These are phyloP conservation scores for Butastur rufipennis DNA, from an alignment of 2,113 vertebrate species.

Conservation along the genomic window DNA sequence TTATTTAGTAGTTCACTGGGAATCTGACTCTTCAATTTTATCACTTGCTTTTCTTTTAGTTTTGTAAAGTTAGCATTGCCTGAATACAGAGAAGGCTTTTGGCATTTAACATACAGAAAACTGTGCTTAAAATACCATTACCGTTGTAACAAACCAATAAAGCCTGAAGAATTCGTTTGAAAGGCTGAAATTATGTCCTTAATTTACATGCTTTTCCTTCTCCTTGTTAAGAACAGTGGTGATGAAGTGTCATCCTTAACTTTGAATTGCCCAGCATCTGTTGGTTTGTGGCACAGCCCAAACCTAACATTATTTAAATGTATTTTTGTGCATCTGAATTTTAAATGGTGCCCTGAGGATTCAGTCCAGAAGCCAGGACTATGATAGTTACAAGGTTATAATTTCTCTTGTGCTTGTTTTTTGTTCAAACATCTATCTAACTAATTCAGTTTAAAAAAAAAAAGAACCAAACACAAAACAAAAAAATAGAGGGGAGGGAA, in stretches of 20 bases:
- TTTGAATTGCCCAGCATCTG: constrained; percentile 21
- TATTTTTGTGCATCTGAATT: not conserved
- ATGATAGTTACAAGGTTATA: not conserved
- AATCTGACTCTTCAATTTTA: not conserved
- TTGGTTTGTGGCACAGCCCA: not conserved
- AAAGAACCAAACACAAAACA: too few species aligned
- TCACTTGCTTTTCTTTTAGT: not conserved
- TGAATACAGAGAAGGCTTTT: not conserved
- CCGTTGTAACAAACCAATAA: not conserved
- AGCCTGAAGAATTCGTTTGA: not conserved
- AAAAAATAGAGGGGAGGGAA: not conserved
- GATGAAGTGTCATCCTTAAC: constrained; percentile 11
- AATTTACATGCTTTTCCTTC: not conserved
- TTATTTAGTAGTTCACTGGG: not conserved
- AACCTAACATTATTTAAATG: not conserved
- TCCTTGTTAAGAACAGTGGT: not conserved
- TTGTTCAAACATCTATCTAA: not conserved
- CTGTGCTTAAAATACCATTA: constrained; percentile 27
- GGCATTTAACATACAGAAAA: not conserved
- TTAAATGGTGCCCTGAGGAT: not conserved
- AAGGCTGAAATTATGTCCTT: constrained; percentile 11
- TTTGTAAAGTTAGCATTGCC: not conserved
- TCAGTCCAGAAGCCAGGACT: not conserved
- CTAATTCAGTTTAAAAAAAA: not conserved
- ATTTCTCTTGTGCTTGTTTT: not conserved